Conservation (phyloP, 2,888 invertebrate genomes). For the Sphaeridia pumilis region DNA sequence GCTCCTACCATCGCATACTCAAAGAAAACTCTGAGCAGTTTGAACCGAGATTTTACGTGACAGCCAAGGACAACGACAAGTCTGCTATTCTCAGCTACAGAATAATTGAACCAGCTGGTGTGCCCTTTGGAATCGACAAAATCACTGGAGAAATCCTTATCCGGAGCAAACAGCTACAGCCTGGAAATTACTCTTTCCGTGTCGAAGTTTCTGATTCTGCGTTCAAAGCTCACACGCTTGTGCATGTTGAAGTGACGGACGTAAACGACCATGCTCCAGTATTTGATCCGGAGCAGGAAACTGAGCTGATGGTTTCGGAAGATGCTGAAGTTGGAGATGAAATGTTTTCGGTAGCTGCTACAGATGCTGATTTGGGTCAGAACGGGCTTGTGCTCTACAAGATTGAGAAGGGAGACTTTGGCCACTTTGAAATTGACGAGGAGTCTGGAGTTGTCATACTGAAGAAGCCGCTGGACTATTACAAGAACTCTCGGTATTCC, state of each 20-base stretch:
- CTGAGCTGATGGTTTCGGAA: conserved; percentile 51
- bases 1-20: conserved; percentile 55
- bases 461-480: conserved; percentile 67
- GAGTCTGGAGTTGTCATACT: conserved; percentile 63
- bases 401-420: conserved; percentile 72
- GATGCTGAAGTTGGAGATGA: conserved; percentile 64
- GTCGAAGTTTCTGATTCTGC: conserved; percentile 63
- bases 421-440: conserved; percentile 71
- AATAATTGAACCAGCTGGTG: conserved; percentile 45
- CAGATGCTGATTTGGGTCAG: conserved; percentile 71
- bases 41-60: conserved; percentile 52
- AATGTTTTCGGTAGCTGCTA: conserved; percentile 61
- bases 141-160: conserved; percentile 38
- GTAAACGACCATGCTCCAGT: conserved; percentile 80
- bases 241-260: conserved; percentile 68
- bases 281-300: conserved; percentile 50
- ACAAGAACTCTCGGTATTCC: conserved; percentile 63
- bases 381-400: conserved; percentile 72
- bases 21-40: conserved; percentile 75
- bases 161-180: conserved; percentile 31
- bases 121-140: conserved; percentile 39
- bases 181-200: conserved; percentile 32
- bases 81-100: conserved; percentile 68
- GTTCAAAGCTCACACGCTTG: conserved; percentile 57
- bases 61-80: conserved; percentile 69